Conservation (phyloP, 2,888 invertebrate genomes). For the Beris morrisii region DNA sequence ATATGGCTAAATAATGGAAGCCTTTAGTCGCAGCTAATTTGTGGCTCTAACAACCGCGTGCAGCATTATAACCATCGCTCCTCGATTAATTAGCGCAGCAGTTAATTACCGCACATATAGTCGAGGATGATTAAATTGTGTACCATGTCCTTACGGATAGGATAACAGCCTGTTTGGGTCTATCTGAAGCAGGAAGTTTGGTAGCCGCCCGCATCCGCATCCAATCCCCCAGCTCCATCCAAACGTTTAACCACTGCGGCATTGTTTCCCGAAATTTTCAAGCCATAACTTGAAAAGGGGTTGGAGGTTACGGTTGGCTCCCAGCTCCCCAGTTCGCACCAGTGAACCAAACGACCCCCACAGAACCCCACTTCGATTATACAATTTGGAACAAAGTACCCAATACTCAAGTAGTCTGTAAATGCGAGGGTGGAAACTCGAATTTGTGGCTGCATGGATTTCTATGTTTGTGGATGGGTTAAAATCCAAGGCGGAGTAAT, state of each 20-base stretch:
- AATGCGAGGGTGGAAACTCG: slow-evolving; percentile 6
- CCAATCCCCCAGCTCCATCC: neutral
- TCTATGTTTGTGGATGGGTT: slow-evolving; percentile 21
- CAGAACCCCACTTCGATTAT: too few relatives aligned
- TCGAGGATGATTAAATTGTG: slow-evolving; percentile 32
- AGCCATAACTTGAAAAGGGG: neutral
- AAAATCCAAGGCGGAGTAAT: slow-evolving; percentile 27
- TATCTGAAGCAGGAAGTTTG: neutral
- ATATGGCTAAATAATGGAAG: slow-evolving; percentile 36
- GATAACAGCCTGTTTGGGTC: neutral
- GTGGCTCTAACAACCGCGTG: slow-evolving; percentile 36
- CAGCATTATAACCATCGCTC: slow-evolving; percentile 39
- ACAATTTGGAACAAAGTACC: too few relatives aligned
- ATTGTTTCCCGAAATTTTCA: slow-evolving; percentile 4
- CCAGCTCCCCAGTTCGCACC: neutral
- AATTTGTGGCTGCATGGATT: slow-evolving; percentile 22
- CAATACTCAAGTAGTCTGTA: too few relatives aligned
- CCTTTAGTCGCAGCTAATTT: slow-evolving; percentile 38
- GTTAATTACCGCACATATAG: slow-evolving; percentile 56
- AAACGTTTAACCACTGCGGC: slow-evolving; percentile 3
- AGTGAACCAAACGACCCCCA: too few relatives aligned
- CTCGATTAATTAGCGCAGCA: slow-evolving; percentile 56
- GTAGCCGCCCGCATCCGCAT: neutral
- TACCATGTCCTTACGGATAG: slow-evolving; percentile 19
- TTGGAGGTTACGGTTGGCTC: neutral